A percentile compares a stretch with the other conserved stretches of the same genome.
phyloP scores from a whole-genome alignment of 2,888 invertebrate species.

The Ceriagrion tenellum region DNA sequence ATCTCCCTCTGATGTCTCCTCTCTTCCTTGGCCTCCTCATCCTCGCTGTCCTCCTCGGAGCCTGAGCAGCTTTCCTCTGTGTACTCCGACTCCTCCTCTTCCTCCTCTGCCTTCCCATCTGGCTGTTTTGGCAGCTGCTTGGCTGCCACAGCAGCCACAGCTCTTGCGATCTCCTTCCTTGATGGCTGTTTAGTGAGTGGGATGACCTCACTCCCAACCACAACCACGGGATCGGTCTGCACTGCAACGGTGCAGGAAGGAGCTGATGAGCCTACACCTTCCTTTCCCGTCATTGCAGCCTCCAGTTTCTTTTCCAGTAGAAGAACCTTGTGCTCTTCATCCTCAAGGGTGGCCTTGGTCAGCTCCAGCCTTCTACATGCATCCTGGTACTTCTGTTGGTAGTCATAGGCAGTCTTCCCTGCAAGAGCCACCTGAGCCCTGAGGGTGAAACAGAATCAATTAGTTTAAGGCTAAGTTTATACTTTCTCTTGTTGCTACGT shows the following conservation, averaged over 20 bases:
- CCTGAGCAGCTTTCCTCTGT: conserved; percentile 83
- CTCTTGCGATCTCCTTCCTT: conserved; percentile 73
- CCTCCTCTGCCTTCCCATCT: conserved; percentile 74
- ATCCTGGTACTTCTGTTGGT: conserved; percentile 88
- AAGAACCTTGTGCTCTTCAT: conserved; percentile 87
- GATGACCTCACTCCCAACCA: conserved; percentile 52
- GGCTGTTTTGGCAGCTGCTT: conserved; percentile 72
- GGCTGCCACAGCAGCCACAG: conserved; percentile 71
- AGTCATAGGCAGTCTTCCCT: conserved; percentile 86
- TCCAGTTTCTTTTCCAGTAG: conserved; percentile 88
- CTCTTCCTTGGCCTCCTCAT: conserved; percentile 77
- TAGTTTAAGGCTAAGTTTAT: neutral
- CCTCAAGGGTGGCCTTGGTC: conserved; percentile 88
- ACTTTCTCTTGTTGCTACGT: too few relatives aligned
- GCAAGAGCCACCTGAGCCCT: conserved; percentile 73
- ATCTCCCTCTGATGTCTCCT: conserved; percentile 84
- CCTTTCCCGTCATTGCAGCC: conserved; percentile 82
- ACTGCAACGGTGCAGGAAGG: conserved; percentile 71
- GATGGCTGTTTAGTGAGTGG: conserved; percentile 73
- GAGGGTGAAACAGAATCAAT: neutral
- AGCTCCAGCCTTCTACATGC: conserved; percentile 88
- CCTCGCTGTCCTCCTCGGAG: conserved; percentile 81
- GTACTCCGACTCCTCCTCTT: conserved; percentile 82
- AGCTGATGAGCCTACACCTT: conserved; percentile 68
- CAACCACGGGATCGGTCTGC: conserved; percentile 72